phyloP scores from a whole-genome alignment of 2,888 invertebrate genomes.

The Tricholauxania praeusta region DNA sequence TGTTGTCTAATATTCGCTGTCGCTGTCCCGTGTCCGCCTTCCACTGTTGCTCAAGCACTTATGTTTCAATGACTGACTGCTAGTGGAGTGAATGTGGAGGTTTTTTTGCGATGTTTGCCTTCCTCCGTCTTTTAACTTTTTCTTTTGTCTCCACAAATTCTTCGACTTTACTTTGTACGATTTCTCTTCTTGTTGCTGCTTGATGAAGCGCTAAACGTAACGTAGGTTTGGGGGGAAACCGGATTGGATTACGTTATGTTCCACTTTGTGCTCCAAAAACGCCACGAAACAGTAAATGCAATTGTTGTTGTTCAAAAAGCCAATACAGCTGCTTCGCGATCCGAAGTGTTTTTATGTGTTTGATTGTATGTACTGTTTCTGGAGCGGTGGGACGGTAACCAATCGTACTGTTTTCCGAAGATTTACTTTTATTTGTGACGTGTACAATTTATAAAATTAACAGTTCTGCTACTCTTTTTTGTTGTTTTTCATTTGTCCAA shows the following conservation, averaged over 20 bases:
- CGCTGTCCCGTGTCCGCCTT: neutral
- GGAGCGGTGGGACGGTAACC: neutral
- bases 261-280: constrained; percentile 34
- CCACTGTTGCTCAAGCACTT: constrained; percentile 23
- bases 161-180: constrained; percentile 15
- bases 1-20: constrained; percentile 10
- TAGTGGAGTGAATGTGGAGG: constrained; percentile 19
- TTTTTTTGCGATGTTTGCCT: neutral
- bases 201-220: neutral
- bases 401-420: neutral
- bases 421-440: constrained; percentile 22
- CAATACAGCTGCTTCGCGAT: constrained; percentile 3
- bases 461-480: neutral
- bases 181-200: constrained; percentile 24
- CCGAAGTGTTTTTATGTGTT: neutral
- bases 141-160: neutral
- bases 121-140: neutral
- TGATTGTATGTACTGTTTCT: neutral
- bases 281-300: constrained; percentile 24
- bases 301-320: constrained; percentile 21
- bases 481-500: neutral
- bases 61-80: constrained; percentile 31
- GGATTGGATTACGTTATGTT: constrained; percentile 33
- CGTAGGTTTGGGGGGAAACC: neutral
- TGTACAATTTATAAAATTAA: neutral